Evolutionary conservation across 1,140 invertebrate genomes (phyloP).

Genomic region (Planococcus citri): DNA sequence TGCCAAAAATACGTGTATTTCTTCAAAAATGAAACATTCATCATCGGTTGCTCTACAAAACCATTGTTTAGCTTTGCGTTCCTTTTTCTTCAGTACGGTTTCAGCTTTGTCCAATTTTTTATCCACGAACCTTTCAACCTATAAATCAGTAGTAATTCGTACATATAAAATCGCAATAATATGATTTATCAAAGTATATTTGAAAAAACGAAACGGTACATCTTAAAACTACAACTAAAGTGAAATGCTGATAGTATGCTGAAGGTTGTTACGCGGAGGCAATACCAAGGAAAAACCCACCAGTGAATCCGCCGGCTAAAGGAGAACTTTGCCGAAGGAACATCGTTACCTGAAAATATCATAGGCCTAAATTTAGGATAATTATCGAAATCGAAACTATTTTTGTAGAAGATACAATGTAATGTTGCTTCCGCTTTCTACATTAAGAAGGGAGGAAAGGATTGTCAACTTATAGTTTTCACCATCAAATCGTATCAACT

Average conservation of each 20-base stretch:
- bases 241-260: constrained; percentile 7
- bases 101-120: constrained; percentile 64
- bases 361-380: not conserved
- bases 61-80: constrained; percentile 53
- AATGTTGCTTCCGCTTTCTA: too few species aligned
- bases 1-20: constrained; percentile 59
- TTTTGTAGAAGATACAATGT: too few species aligned
- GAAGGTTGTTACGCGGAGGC: constrained; percentile 44
- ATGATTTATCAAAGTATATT: not conserved
- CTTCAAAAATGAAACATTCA: constrained; percentile 47
- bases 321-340: constrained; percentile 1
- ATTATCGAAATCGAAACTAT: too few species aligned
- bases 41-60: constrained; percentile 46
- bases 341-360: not conserved
- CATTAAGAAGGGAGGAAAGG: too few species aligned
- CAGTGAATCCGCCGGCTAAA: constrained; percentile 64
- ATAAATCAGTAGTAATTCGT: constrained; percentile 32
- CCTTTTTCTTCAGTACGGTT: constrained; percentile 49
- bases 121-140: constrained; percentile 64
- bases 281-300: constrained; percentile 72
- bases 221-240: constrained; percentile 20
- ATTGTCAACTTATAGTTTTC: too few species aligned
- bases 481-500: too few species aligned
- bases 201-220: constrained; percentile 15
- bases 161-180: constrained; percentile 13